Base-by-base conservation (phyloP, 2,113 vertebrate genomes). In the Onychostoma macrolepis region DNA sequence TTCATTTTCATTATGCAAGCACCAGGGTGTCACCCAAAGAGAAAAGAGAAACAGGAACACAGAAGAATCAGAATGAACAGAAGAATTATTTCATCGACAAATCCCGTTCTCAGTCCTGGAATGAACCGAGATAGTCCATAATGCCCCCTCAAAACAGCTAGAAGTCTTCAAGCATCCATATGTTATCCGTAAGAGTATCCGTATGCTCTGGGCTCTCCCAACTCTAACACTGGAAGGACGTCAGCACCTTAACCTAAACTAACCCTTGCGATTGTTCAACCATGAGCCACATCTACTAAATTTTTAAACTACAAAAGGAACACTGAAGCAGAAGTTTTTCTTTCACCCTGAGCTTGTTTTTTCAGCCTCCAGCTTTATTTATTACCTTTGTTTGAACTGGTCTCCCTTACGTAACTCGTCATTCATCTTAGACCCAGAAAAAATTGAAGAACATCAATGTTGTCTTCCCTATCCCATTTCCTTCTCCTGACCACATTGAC, bases 1-100 rank as follows among this genome's bases (percentile, higher is more conserved):
- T 74, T 91, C n/a, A 45, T 91, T 90, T 85, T 85, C 77, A 88
- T 91, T 86, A 87, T 67, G 38, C 84, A 89, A 88, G 85, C 83
- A 91, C 87, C 89, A 75, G 87, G 75, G 67, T 87, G 78, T 81
- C 33, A 41, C 26, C 85, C 83, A 67, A 45, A 82, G 48, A 78
- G 80, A 85, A 50, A 28, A 72, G 80, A 75, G 80, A 85, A 53
- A 69, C 38, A 85, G 33, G 30, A 80, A 87, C 58, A 71, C 45
- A 69, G 71, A 33, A 4, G 4, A 80, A 53, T 74, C 13, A 33
- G 43, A 26, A 3, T 6, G 78, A 53, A 80, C 13, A 28, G 36
- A 75, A 43, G 4, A 71, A 13, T 81, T 43, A 65, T 63, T 24
- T 71, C 10, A 36, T 4, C 24, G 69, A 33, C 28, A 26, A 28